These are phyloP conservation scores for Ephialtes manifestator DNA, from an alignment of 2,888 invertebrate genomes.

Conservation along the genomic window DNA sequence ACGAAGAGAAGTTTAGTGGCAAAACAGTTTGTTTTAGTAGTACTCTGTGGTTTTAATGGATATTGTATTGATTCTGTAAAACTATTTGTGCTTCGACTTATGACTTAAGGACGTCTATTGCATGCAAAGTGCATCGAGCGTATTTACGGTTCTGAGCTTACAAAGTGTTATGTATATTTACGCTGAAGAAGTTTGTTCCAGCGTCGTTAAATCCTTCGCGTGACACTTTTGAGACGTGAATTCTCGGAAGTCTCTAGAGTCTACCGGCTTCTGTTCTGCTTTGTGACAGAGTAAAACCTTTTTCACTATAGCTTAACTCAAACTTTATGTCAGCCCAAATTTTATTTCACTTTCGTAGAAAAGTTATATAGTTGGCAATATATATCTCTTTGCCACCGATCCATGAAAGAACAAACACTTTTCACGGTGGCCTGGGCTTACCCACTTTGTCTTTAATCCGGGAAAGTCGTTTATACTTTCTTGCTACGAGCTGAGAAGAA, in stretches of 20 bases:
- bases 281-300: slow-evolving; percentile 35
- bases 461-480: slow-evolving; percentile 36
- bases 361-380: slow-evolving; percentile 23
- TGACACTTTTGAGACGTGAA: slow-evolving; percentile 14
- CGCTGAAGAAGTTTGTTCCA: slow-evolving; percentile 31
- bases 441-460: slow-evolving; percentile 40
- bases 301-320: slow-evolving; percentile 36
- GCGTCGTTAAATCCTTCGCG: slow-evolving; percentile 27
- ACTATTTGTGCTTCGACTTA: not conserved
- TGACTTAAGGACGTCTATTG: not conserved
- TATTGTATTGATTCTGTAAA: slow-evolving; percentile 2
- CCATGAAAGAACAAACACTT: slow-evolving; percentile 44
- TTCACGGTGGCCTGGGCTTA: slow-evolving; percentile 18
- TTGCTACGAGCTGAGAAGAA: slow-evolving; percentile 15
- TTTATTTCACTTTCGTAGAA: slow-evolving; percentile 30
- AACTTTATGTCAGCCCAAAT: slow-evolving; percentile 41
- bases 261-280: not conserved
- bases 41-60: not conserved
- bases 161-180: slow-evolving; percentile 30
- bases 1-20: slow-evolving; percentile 1
- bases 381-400: slow-evolving; percentile 12
- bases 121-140: not conserved
- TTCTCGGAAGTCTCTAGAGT: not conserved
- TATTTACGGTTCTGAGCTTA: slow-evolving; percentile 27
- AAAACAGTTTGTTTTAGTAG: slow-evolving; percentile 6